Evolutionary conservation across 1,140 invertebrate species (phyloP).

Genomic region (Amyelois transitella): DNA sequence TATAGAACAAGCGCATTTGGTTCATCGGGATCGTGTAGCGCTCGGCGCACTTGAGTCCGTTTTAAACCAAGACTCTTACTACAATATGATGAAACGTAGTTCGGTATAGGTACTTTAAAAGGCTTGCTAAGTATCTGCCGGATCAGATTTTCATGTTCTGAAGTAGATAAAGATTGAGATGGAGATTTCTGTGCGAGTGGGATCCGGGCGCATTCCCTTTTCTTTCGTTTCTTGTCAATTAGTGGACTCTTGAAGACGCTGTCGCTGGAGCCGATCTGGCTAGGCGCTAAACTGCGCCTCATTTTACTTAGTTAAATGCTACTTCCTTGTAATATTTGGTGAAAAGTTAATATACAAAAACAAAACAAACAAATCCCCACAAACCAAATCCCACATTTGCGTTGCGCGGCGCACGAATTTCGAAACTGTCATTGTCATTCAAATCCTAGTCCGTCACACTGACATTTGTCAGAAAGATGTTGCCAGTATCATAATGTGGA

Average conservation of each 20-base stretch:
- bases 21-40: constrained; percentile 95
- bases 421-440: too few species aligned
- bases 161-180: constrained; percentile 49
- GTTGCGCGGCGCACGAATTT: too few species aligned
- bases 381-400: too few species aligned
- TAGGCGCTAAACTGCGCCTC: constrained; percentile 75
- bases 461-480: too few species aligned
- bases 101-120: constrained; percentile 95
- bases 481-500: too few species aligned
- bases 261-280: constrained; percentile 65
- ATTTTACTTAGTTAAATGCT: constrained; percentile 26
- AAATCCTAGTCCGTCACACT: too few species aligned
- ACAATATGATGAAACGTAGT: constrained; percentile 86
- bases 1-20: constrained; percentile 96
- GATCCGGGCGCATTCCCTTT: constrained; percentile 55
- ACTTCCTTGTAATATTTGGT: not conserved
- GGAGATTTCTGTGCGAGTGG: constrained; percentile 49
- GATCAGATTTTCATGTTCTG: constrained; percentile 80
- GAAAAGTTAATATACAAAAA: not conserved
- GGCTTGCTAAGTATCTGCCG: constrained; percentile 89
- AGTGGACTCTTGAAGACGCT: constrained; percentile 68
- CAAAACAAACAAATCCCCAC: too few species aligned
- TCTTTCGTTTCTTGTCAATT: constrained; percentile 53
- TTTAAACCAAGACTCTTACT: constrained; percentile 76
- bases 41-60: constrained; percentile 71